Evolutionary conservation across 2,113 vertebrate species (phyloP).

Genomic region (Elachura formosa): DNA sequence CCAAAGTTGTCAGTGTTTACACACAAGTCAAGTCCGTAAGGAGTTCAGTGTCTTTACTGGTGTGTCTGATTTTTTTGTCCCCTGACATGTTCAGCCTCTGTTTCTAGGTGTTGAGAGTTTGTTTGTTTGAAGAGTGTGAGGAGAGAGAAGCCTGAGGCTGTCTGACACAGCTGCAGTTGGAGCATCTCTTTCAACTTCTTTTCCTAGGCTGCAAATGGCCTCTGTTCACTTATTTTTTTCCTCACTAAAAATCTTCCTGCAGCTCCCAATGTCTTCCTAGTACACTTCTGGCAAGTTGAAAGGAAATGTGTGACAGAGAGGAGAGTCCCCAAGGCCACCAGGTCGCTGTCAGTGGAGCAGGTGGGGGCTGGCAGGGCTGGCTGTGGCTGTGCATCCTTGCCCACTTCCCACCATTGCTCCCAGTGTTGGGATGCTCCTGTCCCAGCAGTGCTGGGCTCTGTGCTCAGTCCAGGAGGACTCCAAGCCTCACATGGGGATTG

Average conservation of each 20-base stretch:
- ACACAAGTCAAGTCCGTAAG: neutral
- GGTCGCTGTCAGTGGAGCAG: rapidly evolving
- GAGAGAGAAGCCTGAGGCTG: conserved; percentile 13
- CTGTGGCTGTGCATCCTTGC: neutral
- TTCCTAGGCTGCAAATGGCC: neutral
- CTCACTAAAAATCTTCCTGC: neutral
- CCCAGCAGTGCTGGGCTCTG: neutral
- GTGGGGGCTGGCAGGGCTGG: neutral
- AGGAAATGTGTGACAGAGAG: neutral
- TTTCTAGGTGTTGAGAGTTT: conserved; percentile 16
- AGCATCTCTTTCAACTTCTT: conserved; percentile 37
- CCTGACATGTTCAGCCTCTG: conserved; percentile 23
- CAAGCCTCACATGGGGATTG: neutral
- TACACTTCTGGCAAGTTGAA: neutral
- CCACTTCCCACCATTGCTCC: neutral
- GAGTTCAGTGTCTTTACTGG: neutral
- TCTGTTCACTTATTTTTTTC: neutral
- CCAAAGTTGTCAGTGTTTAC: neutral
- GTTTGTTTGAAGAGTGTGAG: conserved; percentile 16
- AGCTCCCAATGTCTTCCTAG: neutral
- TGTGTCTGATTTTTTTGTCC: neutral
- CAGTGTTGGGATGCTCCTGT: rapidly evolving
- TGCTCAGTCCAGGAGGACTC: neutral
- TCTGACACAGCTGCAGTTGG: neutral
- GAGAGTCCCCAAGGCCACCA: neutral